These are phyloP conservation scores for Addax nasomaculatus DNA, from an alignment of 2,113 vertebrate species.

Conservation along the genomic window DNA sequence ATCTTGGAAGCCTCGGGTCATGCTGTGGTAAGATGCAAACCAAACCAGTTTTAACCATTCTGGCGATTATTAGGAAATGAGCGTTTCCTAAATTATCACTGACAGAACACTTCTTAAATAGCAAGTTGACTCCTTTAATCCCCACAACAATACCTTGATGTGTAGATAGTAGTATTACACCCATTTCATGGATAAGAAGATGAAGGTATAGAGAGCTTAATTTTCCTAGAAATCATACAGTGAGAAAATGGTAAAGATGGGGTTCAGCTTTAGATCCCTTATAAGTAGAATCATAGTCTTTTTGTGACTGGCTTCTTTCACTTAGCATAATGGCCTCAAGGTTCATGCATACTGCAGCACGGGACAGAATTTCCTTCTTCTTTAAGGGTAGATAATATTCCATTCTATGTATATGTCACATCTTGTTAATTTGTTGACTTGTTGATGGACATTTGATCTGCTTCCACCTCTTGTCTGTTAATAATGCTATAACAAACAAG, in stretches of 20 bases:
- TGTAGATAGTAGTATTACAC: not conserved
- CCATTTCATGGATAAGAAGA: not conserved
- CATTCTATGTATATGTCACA: not conserved
- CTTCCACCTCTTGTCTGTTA: not conserved
- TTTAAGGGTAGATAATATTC: not conserved
- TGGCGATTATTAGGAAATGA: not conserved
- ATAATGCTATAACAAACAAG: not conserved
- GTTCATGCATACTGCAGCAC: not conserved
- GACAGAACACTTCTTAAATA: not conserved
- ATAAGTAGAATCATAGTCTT: not conserved
- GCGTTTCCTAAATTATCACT: not conserved
- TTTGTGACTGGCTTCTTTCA: not conserved
- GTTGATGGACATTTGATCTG: not conserved
- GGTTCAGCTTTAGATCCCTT: not conserved
- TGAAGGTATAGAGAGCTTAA: not conserved
- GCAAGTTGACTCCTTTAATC: not conserved
- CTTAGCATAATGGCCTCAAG: not conserved
- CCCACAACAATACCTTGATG: not conserved
- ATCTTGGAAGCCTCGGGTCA: not conserved
- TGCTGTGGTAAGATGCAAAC: not conserved
- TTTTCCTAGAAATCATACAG: not conserved
- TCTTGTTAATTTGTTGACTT: not conserved
- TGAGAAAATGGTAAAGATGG: not conserved
- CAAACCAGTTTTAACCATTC: not conserved
- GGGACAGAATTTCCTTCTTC: not conserved